These are phyloP conservation scores for Epinotia nisella DNA, from an alignment of 2,888 invertebrate species.

Conservation along the genomic window DNA sequence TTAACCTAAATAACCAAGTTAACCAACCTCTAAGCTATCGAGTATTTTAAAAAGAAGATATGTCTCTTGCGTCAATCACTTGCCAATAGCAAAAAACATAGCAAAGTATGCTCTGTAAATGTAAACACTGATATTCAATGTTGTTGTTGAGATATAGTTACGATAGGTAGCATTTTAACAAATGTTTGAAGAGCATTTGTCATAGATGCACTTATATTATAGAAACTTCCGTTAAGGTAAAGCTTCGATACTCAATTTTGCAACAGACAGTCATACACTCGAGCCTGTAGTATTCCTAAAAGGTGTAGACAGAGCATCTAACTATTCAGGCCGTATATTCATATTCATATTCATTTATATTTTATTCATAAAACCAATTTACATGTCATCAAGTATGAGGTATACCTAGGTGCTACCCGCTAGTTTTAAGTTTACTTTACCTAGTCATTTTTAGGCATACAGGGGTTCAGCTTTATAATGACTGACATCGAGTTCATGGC, in stretches of 20 bases:
- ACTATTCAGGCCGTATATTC: no score
- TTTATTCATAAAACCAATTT: no score
- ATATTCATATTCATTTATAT: no score
- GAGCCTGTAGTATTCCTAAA: no score
- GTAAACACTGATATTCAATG: background rate
- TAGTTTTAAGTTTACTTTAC: no score
- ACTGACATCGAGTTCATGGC: no score
- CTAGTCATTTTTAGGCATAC: no score
- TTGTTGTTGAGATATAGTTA: background rate
- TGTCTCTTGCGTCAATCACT: background rate
- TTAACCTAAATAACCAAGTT: background rate
- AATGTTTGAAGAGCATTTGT: slow-evolving; percentile 3
- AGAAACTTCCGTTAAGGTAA: slow-evolving; percentile 6
- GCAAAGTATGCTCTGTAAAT: background rate
- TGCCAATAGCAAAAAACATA: background rate
- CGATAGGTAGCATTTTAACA: background rate
- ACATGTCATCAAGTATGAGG: no score
- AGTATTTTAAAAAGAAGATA: slow-evolving; percentile 5
- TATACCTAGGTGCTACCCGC: no score
- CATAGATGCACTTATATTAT: background rate
- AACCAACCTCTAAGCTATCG: background rate
- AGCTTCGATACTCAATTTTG: background rate
- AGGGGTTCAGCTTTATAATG: no score
- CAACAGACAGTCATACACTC: background rate
- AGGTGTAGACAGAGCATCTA: no score